Conservation (phyloP, 2,888 invertebrate species). For the Bugula neritina region DNA sequence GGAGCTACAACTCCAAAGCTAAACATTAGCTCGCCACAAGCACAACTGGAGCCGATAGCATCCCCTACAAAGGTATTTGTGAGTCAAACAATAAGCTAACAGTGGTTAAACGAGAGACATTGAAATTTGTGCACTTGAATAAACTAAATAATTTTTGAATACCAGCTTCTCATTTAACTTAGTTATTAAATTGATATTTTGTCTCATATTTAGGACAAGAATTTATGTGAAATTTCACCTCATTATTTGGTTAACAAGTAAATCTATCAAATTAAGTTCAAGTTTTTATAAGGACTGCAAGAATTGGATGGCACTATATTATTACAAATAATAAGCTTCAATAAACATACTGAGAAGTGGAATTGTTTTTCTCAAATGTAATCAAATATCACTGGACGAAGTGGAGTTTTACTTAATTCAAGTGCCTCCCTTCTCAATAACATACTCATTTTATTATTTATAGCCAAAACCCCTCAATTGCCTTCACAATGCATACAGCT, state of each 20-base stretch:
- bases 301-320: not conserved
- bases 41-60: not conserved
- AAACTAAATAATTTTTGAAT: not conserved
- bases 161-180: not conserved
- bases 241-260: slow-evolving; percentile 19
- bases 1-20: not conserved
- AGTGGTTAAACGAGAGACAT: not conserved
- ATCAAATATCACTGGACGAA: not conserved
- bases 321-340: slow-evolving; percentile 16
- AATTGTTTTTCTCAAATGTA: not conserved
- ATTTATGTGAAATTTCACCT: slow-evolving; percentile 18
- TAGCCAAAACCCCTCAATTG: slow-evolving; percentile 11
- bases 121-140: not conserved
- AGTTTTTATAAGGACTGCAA: slow-evolving; percentile 1
- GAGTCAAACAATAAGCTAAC: not conserved
- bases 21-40: not conserved
- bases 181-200: slow-evolving; percentile 14
- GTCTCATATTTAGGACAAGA: slow-evolving; percentile 7
- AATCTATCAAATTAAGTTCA: slow-evolving; percentile 25
- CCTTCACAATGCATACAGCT: not conserved
- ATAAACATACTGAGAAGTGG: slow-evolving; percentile 1
- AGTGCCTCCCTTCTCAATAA: slow-evolving; percentile 6
- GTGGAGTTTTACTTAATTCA: not conserved
- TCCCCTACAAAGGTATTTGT: not conserved
- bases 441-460: slow-evolving; percentile 19